Evolutionary conservation across 2,888 invertebrate species (phyloP).

Genomic region (Temnothorax unifasciatus): DNA sequence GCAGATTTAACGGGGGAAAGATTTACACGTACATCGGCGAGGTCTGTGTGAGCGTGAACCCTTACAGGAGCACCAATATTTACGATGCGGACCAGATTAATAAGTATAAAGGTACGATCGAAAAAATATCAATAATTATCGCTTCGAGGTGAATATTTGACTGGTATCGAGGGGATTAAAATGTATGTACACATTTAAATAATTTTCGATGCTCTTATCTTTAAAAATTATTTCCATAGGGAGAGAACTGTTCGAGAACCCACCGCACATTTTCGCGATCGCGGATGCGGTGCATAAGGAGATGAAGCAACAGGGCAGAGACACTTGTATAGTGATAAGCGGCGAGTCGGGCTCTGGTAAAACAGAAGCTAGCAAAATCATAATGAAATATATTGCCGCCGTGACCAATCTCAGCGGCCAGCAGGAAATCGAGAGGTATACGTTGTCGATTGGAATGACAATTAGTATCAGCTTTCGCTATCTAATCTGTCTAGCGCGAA

Average conservation of each 20-base stretch:
- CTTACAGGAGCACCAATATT: conserved; percentile 96
- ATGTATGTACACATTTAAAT: background rate
- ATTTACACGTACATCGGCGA: conserved; percentile 99
- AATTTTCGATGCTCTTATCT: background rate
- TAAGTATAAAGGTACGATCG: conserved; percentile 92
- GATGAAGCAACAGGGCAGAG: conserved; percentile 95
- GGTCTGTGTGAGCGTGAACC: conserved; percentile 98
- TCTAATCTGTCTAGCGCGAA: conserved; percentile 55
- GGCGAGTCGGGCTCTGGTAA: conserved; percentile 99
- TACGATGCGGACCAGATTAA: conserved; percentile 95
- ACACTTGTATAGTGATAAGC: conserved; percentile 99
- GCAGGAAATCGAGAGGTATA: conserved; percentile 97
- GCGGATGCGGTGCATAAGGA: conserved; percentile 98
- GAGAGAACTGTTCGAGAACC: conserved; percentile 98
- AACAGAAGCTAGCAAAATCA: conserved; percentile 99
- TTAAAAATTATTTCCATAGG: conserved; percentile 87
- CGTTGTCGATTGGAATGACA: background rate
- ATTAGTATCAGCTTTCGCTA: conserved; percentile 32
- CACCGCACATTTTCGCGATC: conserved; percentile 99
- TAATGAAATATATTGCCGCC: conserved; percentile 99
- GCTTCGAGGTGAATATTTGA: background rate
- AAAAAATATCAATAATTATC: background rate
- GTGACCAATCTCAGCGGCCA: conserved; percentile 97
- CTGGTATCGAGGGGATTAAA: background rate
- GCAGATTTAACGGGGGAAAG: conserved; percentile 95